Conservation (phyloP, 2,113 vertebrate genomes). For the Polypterus senegalus region DNA sequence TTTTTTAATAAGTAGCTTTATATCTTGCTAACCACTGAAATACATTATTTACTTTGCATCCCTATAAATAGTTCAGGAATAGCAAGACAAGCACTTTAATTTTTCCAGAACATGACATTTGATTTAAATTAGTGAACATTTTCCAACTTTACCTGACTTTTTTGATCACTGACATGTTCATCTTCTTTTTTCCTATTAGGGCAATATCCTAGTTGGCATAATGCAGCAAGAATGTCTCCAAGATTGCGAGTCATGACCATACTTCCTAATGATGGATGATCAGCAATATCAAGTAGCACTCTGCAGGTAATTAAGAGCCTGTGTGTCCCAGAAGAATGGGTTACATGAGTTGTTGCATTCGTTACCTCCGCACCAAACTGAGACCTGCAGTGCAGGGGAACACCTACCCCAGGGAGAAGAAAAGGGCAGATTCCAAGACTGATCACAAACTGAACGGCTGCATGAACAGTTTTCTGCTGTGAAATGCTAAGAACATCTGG, state of each 20-base stretch:
- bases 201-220: constrained; percentile 70
- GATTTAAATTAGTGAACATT: not conserved
- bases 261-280: constrained; percentile 48
- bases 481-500: constrained; percentile 69
- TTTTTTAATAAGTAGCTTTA: no score
- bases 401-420: constrained; percentile 62
- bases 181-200: constrained; percentile 34
- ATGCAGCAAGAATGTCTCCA: constrained; percentile 64
- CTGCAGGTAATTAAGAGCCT: constrained; percentile 44
- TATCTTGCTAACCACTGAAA: no score
- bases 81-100: not conserved
- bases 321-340: not conserved
- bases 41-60: no score
- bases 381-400: constrained; percentile 49
- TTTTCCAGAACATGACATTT: not conserved
- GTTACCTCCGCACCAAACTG: constrained; percentile 54
- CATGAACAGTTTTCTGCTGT: constrained; percentile 59
- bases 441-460: constrained; percentile 64
- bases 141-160: not conserved
- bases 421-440: constrained; percentile 70
- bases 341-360: constrained; percentile 23
- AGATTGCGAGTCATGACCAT: constrained; percentile 67
- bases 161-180: not conserved
- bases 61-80: not conserved
- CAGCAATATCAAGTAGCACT: constrained; percentile 46